These are phyloP conservation scores for Penaeus monodon DNA, from an alignment of 2,888 invertebrate species.

Conservation along the genomic window DNA sequence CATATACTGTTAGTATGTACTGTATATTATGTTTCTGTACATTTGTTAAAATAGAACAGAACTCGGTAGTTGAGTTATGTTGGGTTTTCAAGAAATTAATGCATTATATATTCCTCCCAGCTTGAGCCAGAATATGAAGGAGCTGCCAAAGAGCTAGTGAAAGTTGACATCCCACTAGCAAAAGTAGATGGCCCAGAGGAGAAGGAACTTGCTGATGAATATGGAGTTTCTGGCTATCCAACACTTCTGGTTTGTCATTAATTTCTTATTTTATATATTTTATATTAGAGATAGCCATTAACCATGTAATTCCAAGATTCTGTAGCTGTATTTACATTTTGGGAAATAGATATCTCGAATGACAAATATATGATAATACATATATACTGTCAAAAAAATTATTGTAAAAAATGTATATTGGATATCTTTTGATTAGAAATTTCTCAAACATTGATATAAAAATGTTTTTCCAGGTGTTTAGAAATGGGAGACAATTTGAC, in stretches of 20 bases:
- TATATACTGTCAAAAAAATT: no score
- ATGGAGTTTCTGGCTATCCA: slow-evolving; percentile 73
- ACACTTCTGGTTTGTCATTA: slow-evolving; percentile 69
- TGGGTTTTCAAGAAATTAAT: background rate
- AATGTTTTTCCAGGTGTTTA: slow-evolving; percentile 66
- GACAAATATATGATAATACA: no score
- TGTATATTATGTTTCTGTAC: no score
- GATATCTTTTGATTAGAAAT: background rate
- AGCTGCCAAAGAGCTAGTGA: slow-evolving; percentile 71
- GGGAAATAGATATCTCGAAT: no score
- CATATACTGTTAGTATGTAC: no score
- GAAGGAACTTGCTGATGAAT: slow-evolving; percentile 71
- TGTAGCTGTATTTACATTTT: no score
- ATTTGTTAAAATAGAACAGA: background rate
- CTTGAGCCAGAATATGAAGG: slow-evolving; percentile 72
- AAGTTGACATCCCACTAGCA: slow-evolving; percentile 71
- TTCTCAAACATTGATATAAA: background rate
- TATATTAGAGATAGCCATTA: no score
- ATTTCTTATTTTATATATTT: background rate
- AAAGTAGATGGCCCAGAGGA: slow-evolving; percentile 74
- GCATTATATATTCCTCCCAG: slow-evolving; percentile 67
- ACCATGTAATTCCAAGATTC: no score
- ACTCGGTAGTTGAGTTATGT: background rate
- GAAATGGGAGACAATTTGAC: slow-evolving; percentile 72
- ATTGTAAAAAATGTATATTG: no score